These are phyloP conservation scores for Graptemys geographica DNA, from an alignment of 2,797 vertebrate genomes.

Conservation along the genomic window DNA sequence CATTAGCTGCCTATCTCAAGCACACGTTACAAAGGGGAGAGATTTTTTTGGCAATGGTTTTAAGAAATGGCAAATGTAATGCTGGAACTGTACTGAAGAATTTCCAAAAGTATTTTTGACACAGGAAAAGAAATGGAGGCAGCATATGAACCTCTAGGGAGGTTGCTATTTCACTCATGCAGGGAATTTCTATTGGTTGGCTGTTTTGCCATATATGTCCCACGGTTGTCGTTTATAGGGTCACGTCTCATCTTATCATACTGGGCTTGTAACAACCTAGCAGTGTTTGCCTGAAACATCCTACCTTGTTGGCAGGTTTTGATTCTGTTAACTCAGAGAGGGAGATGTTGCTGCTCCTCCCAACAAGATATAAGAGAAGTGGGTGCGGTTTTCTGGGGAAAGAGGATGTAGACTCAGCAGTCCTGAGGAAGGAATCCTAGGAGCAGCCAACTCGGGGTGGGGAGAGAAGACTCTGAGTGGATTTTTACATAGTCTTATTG, in stretches of 20 bases:
- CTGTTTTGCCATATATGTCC: not conserved
- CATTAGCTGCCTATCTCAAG: not conserved
- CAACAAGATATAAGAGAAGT: not conserved
- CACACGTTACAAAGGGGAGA: accelerated
- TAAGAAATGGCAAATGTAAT: not conserved
- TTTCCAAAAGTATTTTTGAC: not conserved
- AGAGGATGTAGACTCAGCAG: not conserved
- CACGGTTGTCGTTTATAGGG: accelerated
- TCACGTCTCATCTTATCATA: not conserved
- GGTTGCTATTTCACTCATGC: not conserved
- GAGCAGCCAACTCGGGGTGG: not conserved
- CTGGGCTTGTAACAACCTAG: not conserved
- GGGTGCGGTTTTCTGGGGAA: accelerated
- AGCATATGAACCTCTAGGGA: not conserved
- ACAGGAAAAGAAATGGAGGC: not conserved
- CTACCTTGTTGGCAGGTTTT: not conserved
- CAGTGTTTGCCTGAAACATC: not conserved
- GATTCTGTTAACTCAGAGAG: not conserved
- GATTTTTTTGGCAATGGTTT: not conserved
- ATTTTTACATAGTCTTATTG: constrained; percentile 11
- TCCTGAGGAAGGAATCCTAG: not conserved
- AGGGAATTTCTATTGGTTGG: not conserved
- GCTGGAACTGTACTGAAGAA: not conserved
- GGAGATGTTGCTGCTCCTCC: not conserved
- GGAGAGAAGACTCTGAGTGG: not conserved